A percentile compares a stretch with the other conserved stretches of the same genome.
phyloP scores from a whole-genome alignment of 2,797 vertebrate genomes.

The Lithobates sylvaticus region DNA sequence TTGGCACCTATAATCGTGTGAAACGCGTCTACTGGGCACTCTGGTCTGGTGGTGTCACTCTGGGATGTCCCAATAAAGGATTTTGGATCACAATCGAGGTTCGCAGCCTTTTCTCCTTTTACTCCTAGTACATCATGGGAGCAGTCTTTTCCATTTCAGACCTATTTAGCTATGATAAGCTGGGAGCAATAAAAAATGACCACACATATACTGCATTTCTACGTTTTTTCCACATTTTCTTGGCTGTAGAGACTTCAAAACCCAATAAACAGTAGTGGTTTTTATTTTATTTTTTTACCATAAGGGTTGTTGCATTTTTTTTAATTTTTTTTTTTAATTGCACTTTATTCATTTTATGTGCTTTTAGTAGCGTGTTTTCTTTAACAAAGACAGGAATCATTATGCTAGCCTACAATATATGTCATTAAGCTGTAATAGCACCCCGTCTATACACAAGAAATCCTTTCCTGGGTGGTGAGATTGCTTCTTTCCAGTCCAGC shows the following conservation, averaged over 20 bases:
- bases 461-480: conserved; percentile 45
- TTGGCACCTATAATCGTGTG: no score
- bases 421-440: background rate
- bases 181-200: background rate
- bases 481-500: conserved; percentile 18
- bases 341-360: background rate
- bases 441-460: background rate
- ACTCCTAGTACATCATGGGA: background rate
- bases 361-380: background rate
- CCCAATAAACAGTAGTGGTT: no score
- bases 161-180: background rate
- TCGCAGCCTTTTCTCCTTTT: no score
- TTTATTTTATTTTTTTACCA: no score
- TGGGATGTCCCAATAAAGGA: no score
- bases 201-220: background rate
- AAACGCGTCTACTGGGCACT: no score
- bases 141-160: no score
- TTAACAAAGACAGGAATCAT: background rate
- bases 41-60: no score
- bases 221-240: no score
- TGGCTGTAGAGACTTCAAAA: no score
- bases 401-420: background rate
- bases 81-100: no score
- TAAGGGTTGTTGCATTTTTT: no score
- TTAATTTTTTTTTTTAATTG: background rate